Conservation (phyloP, 2,888 invertebrate genomes). For the Rhingia rostrata region DNA sequence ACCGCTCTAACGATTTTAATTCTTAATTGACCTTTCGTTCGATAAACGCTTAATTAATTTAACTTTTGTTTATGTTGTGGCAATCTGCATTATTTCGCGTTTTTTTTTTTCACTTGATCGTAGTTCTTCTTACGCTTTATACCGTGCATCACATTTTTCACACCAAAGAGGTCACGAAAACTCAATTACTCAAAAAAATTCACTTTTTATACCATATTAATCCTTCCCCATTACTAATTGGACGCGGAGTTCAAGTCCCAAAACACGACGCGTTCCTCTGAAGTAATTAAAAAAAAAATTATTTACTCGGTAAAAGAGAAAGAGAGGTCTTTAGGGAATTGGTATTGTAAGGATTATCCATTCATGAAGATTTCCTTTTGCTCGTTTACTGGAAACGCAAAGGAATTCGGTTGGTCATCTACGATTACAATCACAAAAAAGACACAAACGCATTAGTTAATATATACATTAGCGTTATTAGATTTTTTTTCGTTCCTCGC, state of each 20-base stretch:
- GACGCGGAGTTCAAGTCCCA: constrained; percentile 35
- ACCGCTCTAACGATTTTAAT: constrained; percentile 17
- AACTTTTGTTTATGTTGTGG: constrained; percentile 28
- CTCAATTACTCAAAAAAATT: constrained; percentile 31
- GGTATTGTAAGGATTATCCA: constrained; percentile 31
- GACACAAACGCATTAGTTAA: constrained; percentile 21
- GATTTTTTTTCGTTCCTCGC: constrained; percentile 5
- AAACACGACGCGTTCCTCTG: constrained; percentile 36
- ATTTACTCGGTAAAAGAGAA: constrained; percentile 27
- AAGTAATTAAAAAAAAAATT: constrained; percentile 51
- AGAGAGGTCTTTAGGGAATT: constrained; percentile 31
- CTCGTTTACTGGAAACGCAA: constrained; percentile 6
- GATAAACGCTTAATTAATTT: constrained; percentile 15
- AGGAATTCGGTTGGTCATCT: constrained; percentile 15
- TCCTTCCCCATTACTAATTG: constrained; percentile 48
- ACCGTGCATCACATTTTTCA: constrained; percentile 3
- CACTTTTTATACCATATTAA: constrained; percentile 13
- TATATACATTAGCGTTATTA: constrained; percentile 49
- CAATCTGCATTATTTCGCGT: constrained; percentile 16
- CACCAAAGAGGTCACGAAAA: constrained; percentile 25
- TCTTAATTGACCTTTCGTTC: constrained; percentile 4
- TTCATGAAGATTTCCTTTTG: constrained; percentile 22
- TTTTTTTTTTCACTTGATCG: not conserved
- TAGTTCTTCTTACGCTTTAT: not conserved
- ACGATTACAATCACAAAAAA: constrained; percentile 31